Evolutionary conservation across 2,113 vertebrate genomes (phyloP), one percentile per base, ranked within the genome.

Genomic region (Prionailurus bengalensis): DNA sequence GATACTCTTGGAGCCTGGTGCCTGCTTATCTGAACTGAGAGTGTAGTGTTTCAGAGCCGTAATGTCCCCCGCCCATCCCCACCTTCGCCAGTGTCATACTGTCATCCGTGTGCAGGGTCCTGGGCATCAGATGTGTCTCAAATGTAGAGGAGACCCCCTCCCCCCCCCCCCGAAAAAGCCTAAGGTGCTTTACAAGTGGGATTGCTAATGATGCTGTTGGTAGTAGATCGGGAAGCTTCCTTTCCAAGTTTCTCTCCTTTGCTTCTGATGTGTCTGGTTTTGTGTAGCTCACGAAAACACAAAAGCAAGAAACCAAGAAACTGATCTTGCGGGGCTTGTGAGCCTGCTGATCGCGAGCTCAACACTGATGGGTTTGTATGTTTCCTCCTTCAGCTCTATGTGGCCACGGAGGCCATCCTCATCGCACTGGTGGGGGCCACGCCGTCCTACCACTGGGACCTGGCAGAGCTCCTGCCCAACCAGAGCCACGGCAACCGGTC

Each of bases 351-450:
- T 23, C 2, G 25, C 23, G 3, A 65, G 48, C 29, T 39, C 51
- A 3, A 2, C 33, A 1, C 0, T 0, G 11, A 9, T 9, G 53
- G 36, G 51, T 58, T 21, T 84, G 45, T 97, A 74, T 95, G 63
- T 96, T 97, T 98, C 80, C 96, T 71, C 23, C 94, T 96, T 5
- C 97, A 99, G 99, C 98, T 99, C 12, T 99, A 99, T 0, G 99
- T 99, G 91, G 99, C 99, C 92, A 99, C 98, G 0, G 99, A 99
- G 94, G 98, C 99, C 33, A 98, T 99, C 90, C 99, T 99, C 89
- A 99, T 98, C 0, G 98, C 99, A 0, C 73, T 99, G 93, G 97
- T 99, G 6, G 99, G 99, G 0, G 99, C 99, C 63, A 98, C 98
- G 21, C 99, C 99, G 2, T 97, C 98, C 0, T 99, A 99, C 96